A percentile compares a stretch with the other conserved stretches of the same genome.
phyloP scores from a whole-genome alignment of 2,888 invertebrate species.

The Opisthograptis luteolata region DNA sequence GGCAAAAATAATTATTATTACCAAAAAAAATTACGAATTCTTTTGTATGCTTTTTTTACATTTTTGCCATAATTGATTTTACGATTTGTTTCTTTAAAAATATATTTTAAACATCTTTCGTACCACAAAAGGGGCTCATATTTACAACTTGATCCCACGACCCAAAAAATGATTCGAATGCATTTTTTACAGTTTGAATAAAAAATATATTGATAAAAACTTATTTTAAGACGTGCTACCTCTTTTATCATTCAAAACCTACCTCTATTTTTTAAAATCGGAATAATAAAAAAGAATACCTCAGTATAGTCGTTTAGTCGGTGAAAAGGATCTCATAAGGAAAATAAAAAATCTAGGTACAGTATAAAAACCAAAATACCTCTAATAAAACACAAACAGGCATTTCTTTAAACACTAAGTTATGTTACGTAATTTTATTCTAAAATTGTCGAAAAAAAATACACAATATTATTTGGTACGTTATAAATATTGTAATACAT shows the following conservation, averaged over 20 bases:
- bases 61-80: not conserved
- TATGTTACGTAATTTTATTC: too few species aligned
- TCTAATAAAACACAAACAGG: conserved; percentile 22
- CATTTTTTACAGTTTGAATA: not conserved
- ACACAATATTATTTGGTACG: not conserved
- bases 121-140: not conserved
- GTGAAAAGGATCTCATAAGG: conserved; percentile 27
- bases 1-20: not conserved
- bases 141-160: not conserved
- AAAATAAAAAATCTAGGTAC: conserved; percentile 17
- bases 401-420: conserved; percentile 18
- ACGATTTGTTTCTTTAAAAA: not conserved
- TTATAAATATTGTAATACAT: too few species aligned
- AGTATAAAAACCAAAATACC: conserved; percentile 36
- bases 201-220: not conserved
- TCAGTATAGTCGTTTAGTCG: conserved; percentile 33
- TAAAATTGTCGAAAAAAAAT: not conserved
- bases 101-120: conserved; percentile 18
- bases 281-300: conserved; percentile 32
- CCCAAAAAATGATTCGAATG: not conserved
- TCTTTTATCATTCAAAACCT: conserved; percentile 28
- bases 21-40: not conserved
- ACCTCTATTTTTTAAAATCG: conserved; percentile 32
- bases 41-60: not conserved
- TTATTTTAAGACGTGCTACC: conserved; percentile 28